Conservation (phyloP, 2,888 invertebrate genomes). For the Theristus sp. region DNA sequence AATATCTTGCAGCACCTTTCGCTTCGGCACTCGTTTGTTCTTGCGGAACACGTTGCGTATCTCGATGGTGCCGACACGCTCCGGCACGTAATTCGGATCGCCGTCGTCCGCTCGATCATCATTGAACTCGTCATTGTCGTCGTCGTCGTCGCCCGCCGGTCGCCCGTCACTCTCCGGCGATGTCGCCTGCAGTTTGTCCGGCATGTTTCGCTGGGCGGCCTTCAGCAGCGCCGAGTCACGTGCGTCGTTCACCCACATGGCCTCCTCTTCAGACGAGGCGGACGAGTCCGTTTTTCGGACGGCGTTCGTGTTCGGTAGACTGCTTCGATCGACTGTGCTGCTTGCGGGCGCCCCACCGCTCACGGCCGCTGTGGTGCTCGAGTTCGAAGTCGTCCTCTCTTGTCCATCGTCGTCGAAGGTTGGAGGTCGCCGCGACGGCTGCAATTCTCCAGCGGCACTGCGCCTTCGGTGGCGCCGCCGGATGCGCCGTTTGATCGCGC, state of each 20-base stretch:
- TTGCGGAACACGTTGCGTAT: background rate
- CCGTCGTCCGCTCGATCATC: background rate
- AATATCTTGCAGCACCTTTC: background rate
- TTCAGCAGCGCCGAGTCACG: background rate
- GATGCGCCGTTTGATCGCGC: background rate
- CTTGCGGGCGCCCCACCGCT: background rate
- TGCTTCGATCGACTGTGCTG: background rate
- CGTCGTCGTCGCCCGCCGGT: background rate
- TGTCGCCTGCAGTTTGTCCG: no score
- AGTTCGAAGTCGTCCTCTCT: background rate
- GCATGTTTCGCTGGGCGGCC: background rate
- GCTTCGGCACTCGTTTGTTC: background rate
- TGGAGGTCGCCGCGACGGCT: background rate
- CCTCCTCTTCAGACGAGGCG: background rate
- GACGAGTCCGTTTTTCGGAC: no score
- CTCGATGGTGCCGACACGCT: background rate
- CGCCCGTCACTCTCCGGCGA: no score
- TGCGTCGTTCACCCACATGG: background rate
- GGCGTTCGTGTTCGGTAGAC: background rate
- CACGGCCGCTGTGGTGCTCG: background rate
- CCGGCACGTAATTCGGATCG: constrained; percentile 4
- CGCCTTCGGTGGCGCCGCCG: no score
- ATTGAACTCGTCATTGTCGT: background rate
- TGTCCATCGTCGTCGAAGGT: background rate
- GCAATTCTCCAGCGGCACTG: background rate